These are phyloP conservation scores for Geopemphigus sp. DNA, from an alignment of 1,140 invertebrate genomes.

Conservation along the genomic window DNA sequence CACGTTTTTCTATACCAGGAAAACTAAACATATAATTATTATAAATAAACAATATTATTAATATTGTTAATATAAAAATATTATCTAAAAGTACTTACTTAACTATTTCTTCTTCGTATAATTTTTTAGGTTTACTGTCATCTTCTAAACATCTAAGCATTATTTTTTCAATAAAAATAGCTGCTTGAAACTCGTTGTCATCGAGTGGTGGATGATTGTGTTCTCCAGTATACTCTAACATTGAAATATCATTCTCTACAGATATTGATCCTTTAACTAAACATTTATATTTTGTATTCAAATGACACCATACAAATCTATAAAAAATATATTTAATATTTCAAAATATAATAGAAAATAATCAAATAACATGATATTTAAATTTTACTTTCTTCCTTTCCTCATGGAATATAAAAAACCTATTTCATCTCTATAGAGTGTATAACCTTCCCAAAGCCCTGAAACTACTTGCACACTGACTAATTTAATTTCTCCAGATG, in stretches of 20 bases:
- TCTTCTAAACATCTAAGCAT: slow-evolving; percentile 30
- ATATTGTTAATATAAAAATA: neutral
- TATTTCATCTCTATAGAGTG: slow-evolving; percentile 35
- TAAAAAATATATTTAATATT: neutral
- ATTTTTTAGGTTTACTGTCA: slow-evolving; percentile 42
- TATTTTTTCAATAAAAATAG: slow-evolving; percentile 46
- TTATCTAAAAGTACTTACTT: slow-evolving; percentile 12
- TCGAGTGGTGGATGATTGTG: slow-evolving; percentile 36
- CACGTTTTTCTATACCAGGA: slow-evolving; percentile 33
- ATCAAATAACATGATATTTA: neutral
- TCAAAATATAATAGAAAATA: neutral
- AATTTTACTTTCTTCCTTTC: slow-evolving; percentile 46
- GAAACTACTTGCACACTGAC: slow-evolving; percentile 18
- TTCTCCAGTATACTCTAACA: slow-evolving; percentile 34
- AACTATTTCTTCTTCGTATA: slow-evolving; percentile 42
- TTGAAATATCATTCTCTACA: neutral
- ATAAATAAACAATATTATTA: too few species aligned
- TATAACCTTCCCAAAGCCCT: slow-evolving; percentile 25
- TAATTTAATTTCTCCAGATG: slow-evolving; percentile 33
- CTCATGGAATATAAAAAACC: slow-evolving; percentile 44
- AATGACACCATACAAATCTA: slow-evolving; percentile 40
- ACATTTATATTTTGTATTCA: slow-evolving; percentile 46
- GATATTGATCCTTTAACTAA: slow-evolving; percentile 36
- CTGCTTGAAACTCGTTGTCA: slow-evolving; percentile 43
- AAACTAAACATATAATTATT: slow-evolving; percentile 8